Percentiles rank a stretch among this genome's conserved stretches.
phyloP scores from a whole-genome alignment of 2,113 vertebrate genomes.

The Leptobrachium leishanense region DNA sequence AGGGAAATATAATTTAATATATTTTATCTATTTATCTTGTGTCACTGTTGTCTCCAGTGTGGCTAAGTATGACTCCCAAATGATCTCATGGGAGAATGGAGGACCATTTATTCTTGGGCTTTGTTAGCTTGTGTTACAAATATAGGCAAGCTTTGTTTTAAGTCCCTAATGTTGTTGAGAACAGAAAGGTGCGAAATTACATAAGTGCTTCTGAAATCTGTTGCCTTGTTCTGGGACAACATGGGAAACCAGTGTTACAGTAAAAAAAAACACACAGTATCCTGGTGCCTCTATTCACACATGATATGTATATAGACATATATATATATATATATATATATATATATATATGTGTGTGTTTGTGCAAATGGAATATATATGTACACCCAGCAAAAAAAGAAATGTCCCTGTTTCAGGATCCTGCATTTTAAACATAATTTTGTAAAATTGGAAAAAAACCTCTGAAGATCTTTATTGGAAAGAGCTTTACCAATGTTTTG shows the following conservation, averaged over 20 bases:
- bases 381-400: too few species aligned
- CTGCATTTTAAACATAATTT: too few species aligned
- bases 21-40: slow-evolving; percentile 17
- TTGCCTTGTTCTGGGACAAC: slow-evolving; percentile 32
- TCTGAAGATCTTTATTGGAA: too few species aligned
- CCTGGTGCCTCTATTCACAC: slow-evolving; percentile 31
- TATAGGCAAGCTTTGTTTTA: slow-evolving; percentile 42
- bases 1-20: slow-evolving; percentile 10
- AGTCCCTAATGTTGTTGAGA: slow-evolving; percentile 29
- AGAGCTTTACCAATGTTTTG: too few species aligned
- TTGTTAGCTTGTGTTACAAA: slow-evolving; percentile 39
- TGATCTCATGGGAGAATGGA: not conserved
- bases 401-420: too few species aligned
- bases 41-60: not conserved
- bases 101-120: slow-evolving; percentile 32
- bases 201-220: slow-evolving; percentile 8
- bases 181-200: slow-evolving; percentile 32
- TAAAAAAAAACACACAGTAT: slow-evolving; percentile 26
- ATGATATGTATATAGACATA: not conserved
- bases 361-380: too few species aligned
- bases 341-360: too few species aligned
- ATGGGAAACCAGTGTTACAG: slow-evolving; percentile 33
- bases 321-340: too few species aligned
- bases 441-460: too few species aligned
- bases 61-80: not conserved